Base-by-base conservation (phyloP, 2,113 vertebrate genomes). In the Zosterops borbonicus region DNA sequence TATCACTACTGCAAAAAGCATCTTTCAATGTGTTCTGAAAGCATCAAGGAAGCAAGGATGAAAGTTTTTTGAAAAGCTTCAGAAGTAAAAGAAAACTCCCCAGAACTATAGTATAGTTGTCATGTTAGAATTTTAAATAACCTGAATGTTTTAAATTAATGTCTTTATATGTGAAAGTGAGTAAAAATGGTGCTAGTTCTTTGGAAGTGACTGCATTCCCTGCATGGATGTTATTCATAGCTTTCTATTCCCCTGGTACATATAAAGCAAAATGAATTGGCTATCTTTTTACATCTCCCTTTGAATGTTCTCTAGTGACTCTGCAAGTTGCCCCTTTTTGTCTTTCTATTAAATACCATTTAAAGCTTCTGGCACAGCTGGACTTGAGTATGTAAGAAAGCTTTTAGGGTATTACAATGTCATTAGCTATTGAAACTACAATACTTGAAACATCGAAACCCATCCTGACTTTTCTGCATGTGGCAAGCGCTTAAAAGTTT, bases 361-460 rank as follows among this genome's bases (percentile, higher is more conserved):
- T 98, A 97, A 98, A 98, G 97, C 96, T 95, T 97, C 81, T 90
- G 85, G 88, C 98, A 96, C 97, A 98, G 98, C 98, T 98, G 98
- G 97, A 94, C 96, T 98, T 97, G 82, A 94, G 97, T 96, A 92
- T 96, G 89, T 97, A 97, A 80, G 82, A 82, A 97, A 95, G 92
- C 95, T 96, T 98, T 97, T 96, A 97, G 97, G 97, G 96, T 97
- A 95, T 97, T 97, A 94, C 73, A 78, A 37, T 95, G 97, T 97
- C 98, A 98, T 96, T 98, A 98, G 97, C 98, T 97, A 96, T 96
- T 95, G 96, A 92, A 96, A 95, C 88, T 97, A 68, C 97, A 97
- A 86, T 92, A 89, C 93, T 94, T 97, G 88, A 93, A 96, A 95
- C 95, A 91, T 80, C 22, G 37, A 97, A 97, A 75, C 89, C 71